phyloP scores from a whole-genome alignment of 2,797 vertebrate species.

The Phoxinus dragarum region DNA sequence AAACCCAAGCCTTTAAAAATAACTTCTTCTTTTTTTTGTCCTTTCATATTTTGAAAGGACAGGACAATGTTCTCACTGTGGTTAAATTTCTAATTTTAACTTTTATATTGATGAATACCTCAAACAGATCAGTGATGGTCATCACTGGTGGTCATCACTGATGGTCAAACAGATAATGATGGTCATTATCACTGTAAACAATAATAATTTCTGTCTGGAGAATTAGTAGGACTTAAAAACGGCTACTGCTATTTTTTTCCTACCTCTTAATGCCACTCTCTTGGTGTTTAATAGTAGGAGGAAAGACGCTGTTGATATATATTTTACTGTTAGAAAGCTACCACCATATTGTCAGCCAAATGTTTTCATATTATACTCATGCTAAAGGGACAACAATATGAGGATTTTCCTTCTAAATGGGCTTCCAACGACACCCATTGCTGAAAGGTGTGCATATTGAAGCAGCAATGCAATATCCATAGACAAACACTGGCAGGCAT shows the following conservation, averaged over 20 bases:
- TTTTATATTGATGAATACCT: neutral
- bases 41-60: neutral
- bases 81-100: neutral
- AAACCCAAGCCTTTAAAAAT: neutral
- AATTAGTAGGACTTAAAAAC: neutral
- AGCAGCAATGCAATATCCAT: neutral
- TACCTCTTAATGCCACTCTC: too few species aligned
- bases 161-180: neutral
- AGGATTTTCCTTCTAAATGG: neutral
- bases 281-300: neutral
- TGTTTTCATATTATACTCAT: neutral
- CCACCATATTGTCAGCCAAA: slow-evolving; percentile 1
- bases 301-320: neutral
- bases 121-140: neutral
- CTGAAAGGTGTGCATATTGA: neutral
- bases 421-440: neutral
- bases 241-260: neutral
- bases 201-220: neutral
- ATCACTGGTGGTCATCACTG: neutral
- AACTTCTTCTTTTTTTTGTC: too few species aligned
- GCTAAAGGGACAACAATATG: neutral
- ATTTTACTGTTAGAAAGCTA: neutral
- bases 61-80: neutral
- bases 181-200: neutral
- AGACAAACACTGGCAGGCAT: neutral